Evolutionary conservation across 2,797 vertebrate genomes (phyloP), one percentile per base, ranked within the genome.

Genomic region (Xiphorhynchus erythropygius): DNA sequence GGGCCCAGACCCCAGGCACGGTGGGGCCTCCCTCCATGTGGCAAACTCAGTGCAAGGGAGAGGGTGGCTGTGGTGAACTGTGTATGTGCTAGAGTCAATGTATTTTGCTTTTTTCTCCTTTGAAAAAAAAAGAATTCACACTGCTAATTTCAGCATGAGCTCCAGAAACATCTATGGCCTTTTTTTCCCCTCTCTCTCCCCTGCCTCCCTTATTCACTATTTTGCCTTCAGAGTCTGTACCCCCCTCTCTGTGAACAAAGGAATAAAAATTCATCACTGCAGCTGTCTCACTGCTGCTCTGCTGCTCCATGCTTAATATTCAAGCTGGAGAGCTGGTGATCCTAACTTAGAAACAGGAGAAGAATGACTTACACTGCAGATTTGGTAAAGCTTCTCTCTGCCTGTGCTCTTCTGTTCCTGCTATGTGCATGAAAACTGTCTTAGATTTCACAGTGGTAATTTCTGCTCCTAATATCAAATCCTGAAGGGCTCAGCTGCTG

Each of bases 351-450:
- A 76, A 92, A 53, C 27, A 27, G 30, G n/a, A 55, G 64, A 82
- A 81, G 67, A 80, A 93, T 35, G 16, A 93, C 75, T 89, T 95
- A 76, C 63, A n/a, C 42, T 87, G 81, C 76, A 86, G 76, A 78
- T 78, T 55, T 78, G 49, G 70, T 84, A 78, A 74, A 49, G 39
- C 39, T 75, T 33, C 82, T 63, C 18, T 71, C 52, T 92, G 84
- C 39, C 41, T 56, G n/a, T 1, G 2, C 44, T 79, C 30, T 53
- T 82, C 50, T 71, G 10, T 41, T 86, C 52, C 71, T 2, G 0
- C 32, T 32, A 2, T 4, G 11, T 19, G n/a, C 5, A 1, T 55
- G 57, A 84, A 93, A 94, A 84, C 46, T 21, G 35, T 37, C 73
- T 91, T 69, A 69, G 55, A 55, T 90, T 93, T 91, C 79, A 84